Evolutionary conservation across 2,797 vertebrate genomes (phyloP), one percentile per base, ranked within the genome.

Genomic region (Scomberomorus guttatus): DNA sequence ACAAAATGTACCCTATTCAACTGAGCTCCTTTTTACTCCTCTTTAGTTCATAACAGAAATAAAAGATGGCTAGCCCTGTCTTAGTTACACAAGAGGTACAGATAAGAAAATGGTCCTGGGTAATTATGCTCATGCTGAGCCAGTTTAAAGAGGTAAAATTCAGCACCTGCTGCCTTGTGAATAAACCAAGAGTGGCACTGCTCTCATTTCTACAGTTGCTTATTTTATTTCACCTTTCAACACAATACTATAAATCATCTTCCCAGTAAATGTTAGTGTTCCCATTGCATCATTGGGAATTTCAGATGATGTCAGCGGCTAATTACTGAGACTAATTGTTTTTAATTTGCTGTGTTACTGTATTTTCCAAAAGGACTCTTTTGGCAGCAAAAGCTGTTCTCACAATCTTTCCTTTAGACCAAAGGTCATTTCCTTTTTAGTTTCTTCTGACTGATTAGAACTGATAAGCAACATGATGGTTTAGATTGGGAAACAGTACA

Each of bases 111-210:
- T 81, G 81, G 75, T 79, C 57, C 69, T 34, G 59, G 64, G 86
- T 86, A 93, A 93, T 92, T 89, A 89, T 66, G 65, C 75, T 69
- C 82, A 80, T 76, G 82, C 88, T 91, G 85, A 92, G 87, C 88
- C 83, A 85, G 84, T 89, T 81, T 77, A 68, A 39, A 89, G 81
- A 78, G 73, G 77, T 62, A 82, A 77, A 83, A 76, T 54, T 74
- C 82, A 81, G 81, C 90, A 90, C 90, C 90, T 89, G 90, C 83
- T 87, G 80, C 75, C 72, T 87, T 64, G 58, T 84, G 81, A 88
- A 88, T 86, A 79, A 80, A 68, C 63, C 63, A 55, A 50, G 58
- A 75, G 59, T 59, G 32, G 80, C 61, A 68, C 29, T 61, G 72
- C 59, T 76, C 25, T 52, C 9, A 81, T 14, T 57, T 67, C 27